These are phyloP conservation scores for Sorex fumeus DNA, from an alignment of 2,113 vertebrate genomes.

Conservation along the genomic window DNA sequence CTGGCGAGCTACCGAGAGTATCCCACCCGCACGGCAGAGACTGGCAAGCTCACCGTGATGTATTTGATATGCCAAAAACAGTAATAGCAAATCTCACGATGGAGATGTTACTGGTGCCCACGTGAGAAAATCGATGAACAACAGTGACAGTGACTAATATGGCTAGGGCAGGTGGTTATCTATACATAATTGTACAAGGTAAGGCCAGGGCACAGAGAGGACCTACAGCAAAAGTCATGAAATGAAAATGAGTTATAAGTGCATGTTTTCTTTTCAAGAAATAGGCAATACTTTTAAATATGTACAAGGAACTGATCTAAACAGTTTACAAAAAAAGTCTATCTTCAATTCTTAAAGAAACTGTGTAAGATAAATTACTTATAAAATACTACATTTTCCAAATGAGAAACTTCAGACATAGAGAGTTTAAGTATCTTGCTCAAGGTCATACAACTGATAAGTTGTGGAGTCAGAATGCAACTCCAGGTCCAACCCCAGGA, in stretches of 20 bases:
- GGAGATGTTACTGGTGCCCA: no score
- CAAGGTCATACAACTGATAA: neutral
- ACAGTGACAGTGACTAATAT: no score
- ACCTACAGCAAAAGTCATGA: neutral
- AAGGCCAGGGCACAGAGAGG: neutral
- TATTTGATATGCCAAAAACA: no score
- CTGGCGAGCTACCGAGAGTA: no score
- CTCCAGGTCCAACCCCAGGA: neutral
- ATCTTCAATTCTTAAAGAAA: slow-evolving; percentile 7
- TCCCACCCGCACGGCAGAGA: no score
- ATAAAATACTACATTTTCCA: neutral
- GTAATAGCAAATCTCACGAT: no score
- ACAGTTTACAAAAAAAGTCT: slow-evolving; percentile 4
- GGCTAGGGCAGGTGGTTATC: neutral
- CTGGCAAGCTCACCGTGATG: no score
- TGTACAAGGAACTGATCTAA: neutral
- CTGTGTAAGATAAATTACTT: neutral
- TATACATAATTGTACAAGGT: neutral
- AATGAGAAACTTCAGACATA: neutral
- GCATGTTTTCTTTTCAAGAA: neutral
- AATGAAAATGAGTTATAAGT: neutral
- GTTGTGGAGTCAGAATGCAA: neutral
- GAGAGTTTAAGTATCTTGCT: neutral
- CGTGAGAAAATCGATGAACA: no score
- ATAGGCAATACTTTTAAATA: neutral